Evolutionary conservation across 2,113 vertebrate genomes (phyloP).

Genomic region (Ailurus styani): DNA sequence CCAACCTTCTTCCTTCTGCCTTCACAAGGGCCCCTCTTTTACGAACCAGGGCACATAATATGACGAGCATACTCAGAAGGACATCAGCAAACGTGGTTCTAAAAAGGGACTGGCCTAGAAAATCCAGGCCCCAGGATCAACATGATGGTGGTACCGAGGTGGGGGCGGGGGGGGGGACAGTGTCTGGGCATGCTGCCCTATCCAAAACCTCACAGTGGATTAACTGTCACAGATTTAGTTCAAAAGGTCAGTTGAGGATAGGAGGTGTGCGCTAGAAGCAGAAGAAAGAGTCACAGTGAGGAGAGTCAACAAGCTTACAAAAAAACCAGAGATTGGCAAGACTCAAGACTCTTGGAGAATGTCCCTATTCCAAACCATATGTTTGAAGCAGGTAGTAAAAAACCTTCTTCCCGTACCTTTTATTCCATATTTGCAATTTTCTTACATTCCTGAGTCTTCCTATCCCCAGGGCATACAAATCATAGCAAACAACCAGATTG

Average conservation of each 20-base stretch:
- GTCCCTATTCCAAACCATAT: not conserved
- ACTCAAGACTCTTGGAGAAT: not conserved
- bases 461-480: conserved; percentile 54
- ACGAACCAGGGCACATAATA: not conserved
- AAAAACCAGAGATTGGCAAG: too few species aligned
- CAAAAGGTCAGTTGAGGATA: not conserved
- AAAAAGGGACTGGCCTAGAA: conserved; percentile 9
- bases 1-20: fast-evolving
- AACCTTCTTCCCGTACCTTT: not conserved
- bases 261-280: not conserved
- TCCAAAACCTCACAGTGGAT: not conserved
- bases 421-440: conserved; percentile 42
- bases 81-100: not conserved
- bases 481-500: conserved; percentile 42
- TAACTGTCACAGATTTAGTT: not conserved
- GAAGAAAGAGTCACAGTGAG: not conserved
- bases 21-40: not conserved
- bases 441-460: not conserved
- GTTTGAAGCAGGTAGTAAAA: not conserved
- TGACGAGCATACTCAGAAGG: not conserved
- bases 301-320: not conserved
- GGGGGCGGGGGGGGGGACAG: too few species aligned
- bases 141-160: not conserved
- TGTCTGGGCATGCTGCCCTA: not conserved
- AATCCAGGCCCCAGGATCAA: not conserved